Evolutionary conservation across 2,797 vertebrate species (phyloP).

Genomic region (Myotis vivesi): DNA sequence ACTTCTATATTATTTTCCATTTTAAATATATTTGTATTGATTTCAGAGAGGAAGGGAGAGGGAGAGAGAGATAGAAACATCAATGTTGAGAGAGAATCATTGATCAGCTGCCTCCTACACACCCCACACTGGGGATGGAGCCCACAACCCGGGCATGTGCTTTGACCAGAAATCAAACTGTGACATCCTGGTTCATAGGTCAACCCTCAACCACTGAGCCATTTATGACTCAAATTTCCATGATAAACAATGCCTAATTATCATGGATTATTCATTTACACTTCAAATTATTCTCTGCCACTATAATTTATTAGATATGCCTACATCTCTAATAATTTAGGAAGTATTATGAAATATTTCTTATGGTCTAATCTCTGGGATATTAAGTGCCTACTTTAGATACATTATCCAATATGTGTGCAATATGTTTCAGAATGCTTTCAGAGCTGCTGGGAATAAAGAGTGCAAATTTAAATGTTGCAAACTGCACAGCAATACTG

Average conservation of each 20-base stretch:
- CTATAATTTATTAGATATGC: not conserved
- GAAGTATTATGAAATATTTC: not conserved
- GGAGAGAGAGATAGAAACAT: too few relatives aligned
- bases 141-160: rapidly evolving
- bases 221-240: not conserved
- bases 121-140: too few relatives aligned
- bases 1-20: not conserved
- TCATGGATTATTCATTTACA: not conserved
- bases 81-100: too few relatives aligned
- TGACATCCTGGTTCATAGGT: too few relatives aligned
- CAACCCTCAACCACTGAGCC: too few relatives aligned
- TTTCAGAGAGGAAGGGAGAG: too few relatives aligned
- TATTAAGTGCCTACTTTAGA: not conserved
- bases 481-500: not conserved
- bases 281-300: not conserved
- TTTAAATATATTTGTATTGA: not conserved
- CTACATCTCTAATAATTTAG: not conserved
- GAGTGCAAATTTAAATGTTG: not conserved
- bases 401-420: not conserved
- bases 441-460: not conserved
- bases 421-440: not conserved
- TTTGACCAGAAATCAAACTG: too few relatives aligned
- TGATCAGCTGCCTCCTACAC: too few relatives aligned
- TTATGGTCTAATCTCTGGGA: not conserved
- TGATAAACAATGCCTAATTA: slow-evolving; percentile 7